Evolutionary conservation across 2,888 invertebrate genomes (phyloP).

Genomic region (Gnatocerus cornutus): DNA sequence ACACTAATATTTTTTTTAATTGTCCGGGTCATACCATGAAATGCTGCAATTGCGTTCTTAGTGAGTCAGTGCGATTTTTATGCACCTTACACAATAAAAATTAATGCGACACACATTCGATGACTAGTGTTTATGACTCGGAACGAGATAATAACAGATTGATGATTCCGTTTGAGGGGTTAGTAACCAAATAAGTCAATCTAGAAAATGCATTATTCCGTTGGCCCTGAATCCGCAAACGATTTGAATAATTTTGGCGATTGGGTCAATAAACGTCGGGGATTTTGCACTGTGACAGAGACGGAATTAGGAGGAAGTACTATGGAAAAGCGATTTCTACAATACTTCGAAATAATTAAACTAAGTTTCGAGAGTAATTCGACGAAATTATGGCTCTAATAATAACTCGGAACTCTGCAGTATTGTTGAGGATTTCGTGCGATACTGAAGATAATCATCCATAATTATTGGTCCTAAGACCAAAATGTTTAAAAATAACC

Average conservation of each 20-base stretch:
- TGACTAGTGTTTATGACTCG: neutral
- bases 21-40: neutral
- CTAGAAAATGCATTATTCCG: conserved; percentile 39
- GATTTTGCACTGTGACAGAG: conserved; percentile 23
- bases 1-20: conserved; percentile 17
- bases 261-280: conserved; percentile 43
- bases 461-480: neutral
- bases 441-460: neutral
- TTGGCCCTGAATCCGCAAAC: conserved; percentile 39
- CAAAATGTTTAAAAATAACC: neutral
- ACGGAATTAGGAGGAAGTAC: neutral
- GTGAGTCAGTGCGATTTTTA: conserved; percentile 15
- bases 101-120: conserved; percentile 30
- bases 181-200: conserved; percentile 41
- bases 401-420: neutral
- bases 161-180: conserved; percentile 29
- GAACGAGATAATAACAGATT: conserved; percentile 12
- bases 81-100: conserved; percentile 29
- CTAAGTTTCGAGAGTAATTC: too few relatives aligned
- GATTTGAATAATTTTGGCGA: conserved; percentile 43
- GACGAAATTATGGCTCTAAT: too few relatives aligned
- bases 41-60: conserved; percentile 10
- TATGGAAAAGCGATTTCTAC: neutral
- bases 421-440: neutral
- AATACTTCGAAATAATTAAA: too few relatives aligned